Base-by-base conservation (phyloP, 2,888 invertebrate genomes). In the Lamellibrachia satsuma region DNA sequence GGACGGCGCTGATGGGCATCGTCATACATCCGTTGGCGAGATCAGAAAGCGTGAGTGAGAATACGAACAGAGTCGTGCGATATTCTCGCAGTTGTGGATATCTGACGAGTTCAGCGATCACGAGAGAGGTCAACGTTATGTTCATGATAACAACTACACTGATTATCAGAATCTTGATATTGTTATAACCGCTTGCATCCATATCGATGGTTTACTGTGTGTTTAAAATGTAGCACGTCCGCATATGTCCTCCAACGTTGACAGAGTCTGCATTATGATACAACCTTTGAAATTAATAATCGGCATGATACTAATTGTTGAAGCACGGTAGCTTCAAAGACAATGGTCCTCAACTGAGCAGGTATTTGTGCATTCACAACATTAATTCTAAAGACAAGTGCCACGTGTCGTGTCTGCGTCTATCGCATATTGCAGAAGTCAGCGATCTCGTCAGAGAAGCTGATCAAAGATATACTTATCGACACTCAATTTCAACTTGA, bases 61-160 rank as follows among this genome's bases (percentile, higher is more conserved):
- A 15, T n/a, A 75, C n/a, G 22, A 75, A 75, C 75, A 75, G 75
- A 75, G 75, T 75, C 75, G 75, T 75, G 75, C 75, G 75, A 75
- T 75, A 15, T 75, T 75, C 75, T 15, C 75, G 75, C 2, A 75
- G 75, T 75, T 75, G 75, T 75, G 75, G 75, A 75, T 75, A 75
- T 22, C 22, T 75, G 3, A 75, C 75, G 75, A 75, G 15, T 22
- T 22, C 75, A 22, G 75, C 75, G 22, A 75, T 75, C 75, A 75
- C 22, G 75, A 75, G 75, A 75, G n/a, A 11, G 75, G 3, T 75
- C 75, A 75, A 75, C 75, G 75, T 75, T 22, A 75, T 75, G 75
- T 75, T 75, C 75, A 75, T 75, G n/a, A 75, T 75, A n/a, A 75
- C n/a, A 15, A 75, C 75, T 75, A 75, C 6, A 75, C 75, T 75